Percentiles rank a stretch among this genome's conserved stretches.
Evolutionary conservation across 2,113 vertebrate genomes (phyloP).

Genomic region (Brevimyrus niger): DNA sequence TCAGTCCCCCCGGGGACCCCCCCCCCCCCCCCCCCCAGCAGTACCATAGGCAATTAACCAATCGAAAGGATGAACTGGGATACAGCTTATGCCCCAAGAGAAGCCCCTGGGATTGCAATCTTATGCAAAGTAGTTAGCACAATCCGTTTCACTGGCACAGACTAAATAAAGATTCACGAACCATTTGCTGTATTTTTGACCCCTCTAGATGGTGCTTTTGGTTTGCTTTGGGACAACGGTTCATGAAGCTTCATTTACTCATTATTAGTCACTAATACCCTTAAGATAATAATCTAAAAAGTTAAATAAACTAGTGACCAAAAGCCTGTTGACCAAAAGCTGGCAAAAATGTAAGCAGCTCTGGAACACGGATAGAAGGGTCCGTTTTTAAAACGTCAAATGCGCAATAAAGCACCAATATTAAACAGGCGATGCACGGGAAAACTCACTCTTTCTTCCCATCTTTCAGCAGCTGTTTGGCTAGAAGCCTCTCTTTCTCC

Average conservation of each 20-base stretch:
- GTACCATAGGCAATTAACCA: too few species aligned
- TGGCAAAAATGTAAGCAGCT: neutral
- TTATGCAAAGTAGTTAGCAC: neutral
- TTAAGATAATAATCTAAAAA: neutral
- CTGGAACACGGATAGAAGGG: neutral
- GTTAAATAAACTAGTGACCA: neutral
- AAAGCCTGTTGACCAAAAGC: neutral
- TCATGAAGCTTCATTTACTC: neutral
- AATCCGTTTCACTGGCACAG: neutral
- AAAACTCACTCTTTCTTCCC: constrained; percentile 80
- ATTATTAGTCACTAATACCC: neutral
- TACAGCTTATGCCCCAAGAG: neutral
- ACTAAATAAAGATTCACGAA: neutral
- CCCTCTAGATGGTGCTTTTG: too few species aligned
- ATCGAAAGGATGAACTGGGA: neutral
- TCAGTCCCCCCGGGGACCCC: neutral
- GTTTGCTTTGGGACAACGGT: too few species aligned
- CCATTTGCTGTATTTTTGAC: too few species aligned
- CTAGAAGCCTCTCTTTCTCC: constrained; percentile 73
- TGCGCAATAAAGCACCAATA: too few species aligned
- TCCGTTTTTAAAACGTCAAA: neutral
- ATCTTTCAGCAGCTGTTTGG: constrained; percentile 74
- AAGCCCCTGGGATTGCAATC: neutral
- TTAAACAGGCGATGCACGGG: too few species aligned
- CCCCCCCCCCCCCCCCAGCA: neutral